A percentile compares a stretch with the other conserved stretches of the same genome.
Conservation (phyloP, 2,113 vertebrate genomes). For the Sciurus niger region DNA sequence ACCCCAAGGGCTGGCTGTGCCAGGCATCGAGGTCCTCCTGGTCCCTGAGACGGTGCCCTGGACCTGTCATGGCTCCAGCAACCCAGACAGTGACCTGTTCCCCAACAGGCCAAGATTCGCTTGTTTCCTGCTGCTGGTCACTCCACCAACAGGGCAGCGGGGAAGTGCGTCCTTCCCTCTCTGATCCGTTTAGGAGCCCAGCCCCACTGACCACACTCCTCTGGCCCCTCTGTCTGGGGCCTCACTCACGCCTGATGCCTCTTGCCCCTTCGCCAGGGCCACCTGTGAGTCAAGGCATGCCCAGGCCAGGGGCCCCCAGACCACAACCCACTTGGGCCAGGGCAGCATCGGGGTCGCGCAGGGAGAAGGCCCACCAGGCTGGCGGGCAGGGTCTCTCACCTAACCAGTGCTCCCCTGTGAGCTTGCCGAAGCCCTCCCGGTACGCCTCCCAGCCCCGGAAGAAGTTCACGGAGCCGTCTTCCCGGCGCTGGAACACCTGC, state of each 20-base stretch:
- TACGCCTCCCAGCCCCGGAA: slow-evolving; percentile 98
- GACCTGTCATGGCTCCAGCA: rapidly evolving
- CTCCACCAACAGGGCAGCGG: no score
- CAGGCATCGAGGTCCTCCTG: rapidly evolving
- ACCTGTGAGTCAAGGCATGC: background rate
- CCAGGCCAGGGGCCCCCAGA: background rate
- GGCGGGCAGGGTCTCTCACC: slow-evolving; percentile 88
- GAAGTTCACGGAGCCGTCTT: slow-evolving; percentile 97
- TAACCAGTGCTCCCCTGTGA: slow-evolving; percentile 98
- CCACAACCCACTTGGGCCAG: rapidly evolving
- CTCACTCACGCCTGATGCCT: rapidly evolving
- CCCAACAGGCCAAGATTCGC: no score
- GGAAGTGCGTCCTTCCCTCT: background rate
- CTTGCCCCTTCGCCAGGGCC: rapidly evolving
- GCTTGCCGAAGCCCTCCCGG: slow-evolving; percentile 96
- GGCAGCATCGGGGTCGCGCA: rapidly evolving
- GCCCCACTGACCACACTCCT: rapidly evolving
- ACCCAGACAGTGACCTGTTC: rapidly evolving
- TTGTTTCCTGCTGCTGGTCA: background rate
- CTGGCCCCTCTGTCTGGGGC: rapidly evolving
- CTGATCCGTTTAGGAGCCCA: rapidly evolving
- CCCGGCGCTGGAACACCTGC: slow-evolving; percentile 97
- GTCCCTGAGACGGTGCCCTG: rapidly evolving
- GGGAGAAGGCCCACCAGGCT: rapidly evolving
- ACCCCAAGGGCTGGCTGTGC: background rate